Evolutionary conservation across 2,113 vertebrate species (phyloP).

Genomic region (Aegotheles bennettii): DNA sequence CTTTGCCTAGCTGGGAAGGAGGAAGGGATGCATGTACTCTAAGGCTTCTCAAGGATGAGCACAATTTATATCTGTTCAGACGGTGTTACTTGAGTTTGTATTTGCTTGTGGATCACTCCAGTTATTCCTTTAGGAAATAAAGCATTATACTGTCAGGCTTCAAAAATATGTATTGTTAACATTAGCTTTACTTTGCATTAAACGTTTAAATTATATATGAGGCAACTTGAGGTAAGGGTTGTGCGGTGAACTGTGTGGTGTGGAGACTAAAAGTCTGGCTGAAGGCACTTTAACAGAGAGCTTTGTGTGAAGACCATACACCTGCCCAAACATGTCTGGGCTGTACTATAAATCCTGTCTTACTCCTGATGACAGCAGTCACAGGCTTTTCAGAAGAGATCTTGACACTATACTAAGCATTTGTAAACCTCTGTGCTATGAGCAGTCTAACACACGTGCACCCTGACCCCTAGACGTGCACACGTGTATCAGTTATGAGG

Average conservation of each 20-base stretch:
- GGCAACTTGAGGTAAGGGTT: not conserved
- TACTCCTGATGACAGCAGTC: not conserved
- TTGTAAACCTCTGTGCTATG: not conserved
- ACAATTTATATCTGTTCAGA: not conserved
- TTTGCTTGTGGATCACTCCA: constrained; percentile 33
- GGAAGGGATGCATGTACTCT: not conserved
- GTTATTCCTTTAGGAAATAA: constrained; percentile 48
- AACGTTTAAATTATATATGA: constrained; percentile 53
- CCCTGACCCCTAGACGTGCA: not conserved
- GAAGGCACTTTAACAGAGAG: not conserved
- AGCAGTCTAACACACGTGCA: not conserved
- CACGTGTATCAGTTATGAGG: not conserved
- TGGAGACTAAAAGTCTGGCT: constrained; percentile 9
- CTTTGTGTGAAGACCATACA: not conserved
- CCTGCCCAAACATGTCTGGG: not conserved
- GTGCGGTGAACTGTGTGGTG: not conserved
- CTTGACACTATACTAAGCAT: not conserved
- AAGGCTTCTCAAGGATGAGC: not conserved
- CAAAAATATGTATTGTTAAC: constrained; percentile 4
- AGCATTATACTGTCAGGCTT: constrained; percentile 22
- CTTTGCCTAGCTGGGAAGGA: not conserved
- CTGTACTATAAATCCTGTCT: not conserved
- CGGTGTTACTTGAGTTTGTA: not conserved
- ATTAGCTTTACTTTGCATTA: constrained; percentile 45
- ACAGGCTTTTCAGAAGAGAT: not conserved